A percentile compares a stretch with the other conserved stretches of the same genome.
These are phyloP conservation scores for Coilia nasus DNA, from an alignment of 2,797 vertebrate species.

Conservation along the genomic window DNA sequence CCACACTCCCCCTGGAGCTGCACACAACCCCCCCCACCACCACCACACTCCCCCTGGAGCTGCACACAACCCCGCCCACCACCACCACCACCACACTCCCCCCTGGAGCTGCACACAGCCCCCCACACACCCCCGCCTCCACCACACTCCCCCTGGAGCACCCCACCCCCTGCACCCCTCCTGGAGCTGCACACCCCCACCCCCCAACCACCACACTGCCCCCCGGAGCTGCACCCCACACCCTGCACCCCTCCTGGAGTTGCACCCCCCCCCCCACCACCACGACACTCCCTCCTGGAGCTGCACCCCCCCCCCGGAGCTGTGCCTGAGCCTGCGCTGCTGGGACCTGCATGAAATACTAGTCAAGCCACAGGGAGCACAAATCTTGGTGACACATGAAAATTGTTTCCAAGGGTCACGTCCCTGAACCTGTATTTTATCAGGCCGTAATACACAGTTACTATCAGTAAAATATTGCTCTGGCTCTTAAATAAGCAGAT, in stretches of 20 bases:
- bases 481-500: constrained; percentile 48
- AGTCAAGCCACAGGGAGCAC: constrained; percentile 42
- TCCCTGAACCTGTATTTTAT: constrained; percentile 57
- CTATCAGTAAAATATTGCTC: constrained; percentile 48
- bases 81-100: too few relatives aligned
- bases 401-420: constrained; percentile 37
- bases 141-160: too few relatives aligned
- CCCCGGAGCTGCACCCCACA: too few relatives aligned
- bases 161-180: background rate
- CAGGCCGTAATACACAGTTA: constrained; percentile 50
- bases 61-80: too few relatives aligned
- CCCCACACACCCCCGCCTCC: too few relatives aligned
- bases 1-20: too few relatives aligned
- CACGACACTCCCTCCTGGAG: background rate
- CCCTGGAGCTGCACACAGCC: too few relatives aligned
- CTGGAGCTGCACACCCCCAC: background rate
- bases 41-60: too few relatives aligned
- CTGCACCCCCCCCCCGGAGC: background rate
- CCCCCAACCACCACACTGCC: too few relatives aligned
- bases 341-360: background rate
- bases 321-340: background rate
- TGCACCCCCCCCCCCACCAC: too few relatives aligned
- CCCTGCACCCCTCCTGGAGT: background rate
- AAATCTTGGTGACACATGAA: constrained; percentile 52
- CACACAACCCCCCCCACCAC: too few relatives aligned